Base-by-base conservation (phyloP, 1,140 invertebrate genomes). In the Bombus terrestris region DNA sequence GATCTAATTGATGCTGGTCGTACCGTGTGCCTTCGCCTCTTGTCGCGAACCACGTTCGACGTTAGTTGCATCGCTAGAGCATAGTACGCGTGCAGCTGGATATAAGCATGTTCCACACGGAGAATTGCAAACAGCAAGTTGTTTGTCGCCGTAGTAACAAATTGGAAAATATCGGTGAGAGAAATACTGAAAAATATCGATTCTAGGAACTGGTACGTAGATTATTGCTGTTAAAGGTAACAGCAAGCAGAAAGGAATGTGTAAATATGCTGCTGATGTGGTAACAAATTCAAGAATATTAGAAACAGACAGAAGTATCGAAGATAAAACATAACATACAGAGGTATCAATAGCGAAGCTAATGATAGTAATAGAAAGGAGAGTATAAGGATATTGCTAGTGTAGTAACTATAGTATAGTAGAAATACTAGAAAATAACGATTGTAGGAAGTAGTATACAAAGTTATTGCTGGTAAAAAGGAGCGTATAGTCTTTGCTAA, bases 1-100 rank as follows among this genome's bases (percentile, higher is more conserved):
- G 92, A 91, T 90, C 90, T 93, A 92, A 93, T 93, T 93, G 92
- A 92, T 87, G 89, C 87, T 73, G 82, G 66, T 87, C 66, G 77
- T 59, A 72, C 86, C 82, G 83, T 81, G 77, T 83, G 41, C 68
- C 71, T 83, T 82, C 85, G 74, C 76, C 59, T 39, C 75, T 74
- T n/a, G 62, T 43, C 68, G 13, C 47, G 39, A 25, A 43, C 35
- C 32, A 28, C 25, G 74, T 76, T 47, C 39, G 68, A 25, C 41
- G 47, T 22, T 53, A 53, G 47, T 22, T n/a, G 10, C 66, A 22
- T 35, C 64, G 64, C 82, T 59, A 41, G 37, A 43, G 35, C 83
- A 76, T 68, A 32, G 32, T 6, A 32, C 59, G 62, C 53, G 47
- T 85, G 57, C 57, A 37, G 3, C 18, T 76, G 47, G 1, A 66